Evolutionary conservation across 2,113 vertebrate species (phyloP), one percentile per base, ranked within the genome.

Genomic region (Gymnobelideus leadbeateri): DNA sequence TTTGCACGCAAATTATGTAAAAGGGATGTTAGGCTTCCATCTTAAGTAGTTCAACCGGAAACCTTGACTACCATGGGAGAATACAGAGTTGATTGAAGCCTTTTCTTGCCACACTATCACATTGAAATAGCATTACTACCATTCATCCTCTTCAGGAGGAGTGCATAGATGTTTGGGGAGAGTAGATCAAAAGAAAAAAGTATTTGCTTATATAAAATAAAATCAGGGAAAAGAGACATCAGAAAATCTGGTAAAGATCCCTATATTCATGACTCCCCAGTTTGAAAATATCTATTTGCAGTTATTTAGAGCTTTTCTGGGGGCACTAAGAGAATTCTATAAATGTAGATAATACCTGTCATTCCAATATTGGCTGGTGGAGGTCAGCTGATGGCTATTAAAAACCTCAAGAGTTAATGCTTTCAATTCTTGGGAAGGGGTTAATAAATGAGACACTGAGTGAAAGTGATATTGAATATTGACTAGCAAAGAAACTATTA

Each of bases 41-140:
- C 96, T 96, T 95, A 92, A 94, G 91, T 92, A 95, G 91, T 91
- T 94, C 47, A 89, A 14, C 53, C 54, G 31, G 51, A 91, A n/a
- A 51, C 43, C 61, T n/a, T 43, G 91, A 43, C 89, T 92, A 43
- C 91, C 61, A 24, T 90, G 94, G 91, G 90, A 91, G 12, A 89
- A n/a, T 23, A 23, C 37, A n/a, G 26, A 92, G 91, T 52, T 21
- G 96, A 91, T n/a, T 77, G 68, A 93, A 92, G 49, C 52, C 31
- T 91, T 97, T 97, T 95, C 52, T 94, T 68, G 53, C 37, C 46
- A 61, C 8, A 31, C 37, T 61, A 8, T 84, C 28, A 89, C 54
- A 25, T 11, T 92, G 53, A 90, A 7, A 28, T 0, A 57, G 89
- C 10, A 52, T 7, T 46, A 31, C 21, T 11, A 43, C 91, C 68